Evolutionary conservation across 1,140 invertebrate genomes (phyloP).

Genomic region (Frieseomelitta varia): DNA sequence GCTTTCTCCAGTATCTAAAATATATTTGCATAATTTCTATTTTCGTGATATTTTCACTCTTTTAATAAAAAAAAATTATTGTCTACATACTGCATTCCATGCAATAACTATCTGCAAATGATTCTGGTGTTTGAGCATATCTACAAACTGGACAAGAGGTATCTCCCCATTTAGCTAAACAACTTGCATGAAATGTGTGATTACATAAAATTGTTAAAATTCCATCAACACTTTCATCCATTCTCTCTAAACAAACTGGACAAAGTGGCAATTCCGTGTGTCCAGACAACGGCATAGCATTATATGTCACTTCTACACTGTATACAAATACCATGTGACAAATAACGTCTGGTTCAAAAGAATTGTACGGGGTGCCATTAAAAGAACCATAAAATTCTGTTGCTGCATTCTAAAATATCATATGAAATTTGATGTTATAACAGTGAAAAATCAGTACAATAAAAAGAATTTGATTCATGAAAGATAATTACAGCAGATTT

Average conservation of each 20-base stretch:
- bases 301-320: conserved; percentile 91
- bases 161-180: conserved; percentile 98
- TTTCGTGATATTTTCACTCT: not conserved
- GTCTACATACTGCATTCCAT: conserved; percentile 87
- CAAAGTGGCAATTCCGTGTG: conserved; percentile 98
- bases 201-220: conserved; percentile 99
- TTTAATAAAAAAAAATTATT: not conserved
- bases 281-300: conserved; percentile 87
- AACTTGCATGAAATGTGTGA: conserved; percentile 98
- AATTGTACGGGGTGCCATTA: conserved; percentile 96
- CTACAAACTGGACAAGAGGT: conserved; percentile 90
- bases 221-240: conserved; percentile 99
- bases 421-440: conserved; percentile 4
- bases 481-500: conserved; percentile 83
- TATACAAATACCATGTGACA: conserved; percentile 98
- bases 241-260: conserved; percentile 97
- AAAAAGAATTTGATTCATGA: not conserved
- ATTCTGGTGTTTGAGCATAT: conserved; percentile 96
- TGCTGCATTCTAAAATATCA: conserved; percentile 87
- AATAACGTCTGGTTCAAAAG: conserved; percentile 93
- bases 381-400: conserved; percentile 96
- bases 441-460: not conserved
- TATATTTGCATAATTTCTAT: conserved; percentile 8
- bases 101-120: conserved; percentile 91
- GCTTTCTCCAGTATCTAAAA: conserved; percentile 80